Conservation (phyloP, 1,140 invertebrate genomes). For the Ceratina australensis region DNA sequence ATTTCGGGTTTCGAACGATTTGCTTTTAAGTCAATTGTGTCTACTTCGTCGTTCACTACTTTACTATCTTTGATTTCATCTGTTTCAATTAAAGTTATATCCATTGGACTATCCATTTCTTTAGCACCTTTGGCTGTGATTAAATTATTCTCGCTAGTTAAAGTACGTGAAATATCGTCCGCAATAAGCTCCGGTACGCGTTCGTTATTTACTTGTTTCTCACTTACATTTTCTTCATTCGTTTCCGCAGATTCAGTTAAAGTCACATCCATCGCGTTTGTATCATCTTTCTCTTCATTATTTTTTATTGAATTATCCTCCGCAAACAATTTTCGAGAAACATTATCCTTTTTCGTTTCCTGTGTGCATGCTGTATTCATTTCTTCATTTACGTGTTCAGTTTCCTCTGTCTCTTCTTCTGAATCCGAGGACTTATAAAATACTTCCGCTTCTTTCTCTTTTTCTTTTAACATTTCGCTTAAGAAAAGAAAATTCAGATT, state of each 20-base stretch:
- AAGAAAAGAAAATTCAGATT: slow-evolving; percentile 28
- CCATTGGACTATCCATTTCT: too few relatives aligned
- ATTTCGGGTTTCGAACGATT: background rate
- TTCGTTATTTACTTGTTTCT: too few relatives aligned
- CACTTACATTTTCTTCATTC: too few relatives aligned
- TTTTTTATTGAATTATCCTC: slow-evolving; percentile 27
- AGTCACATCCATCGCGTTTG: slow-evolving; percentile 14
- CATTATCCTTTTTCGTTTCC: background rate
- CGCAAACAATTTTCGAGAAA: slow-evolving; percentile 47
- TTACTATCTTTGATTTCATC: slow-evolving; percentile 1
- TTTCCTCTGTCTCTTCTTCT: slow-evolving; percentile 67
- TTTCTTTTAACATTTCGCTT: slow-evolving; percentile 72
- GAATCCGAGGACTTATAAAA: slow-evolving; percentile 77
- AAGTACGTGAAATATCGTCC: too few relatives aligned
- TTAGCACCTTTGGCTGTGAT: too few relatives aligned
- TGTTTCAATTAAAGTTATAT: background rate
- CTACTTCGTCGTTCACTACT: background rate
- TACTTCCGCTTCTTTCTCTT: slow-evolving; percentile 74
- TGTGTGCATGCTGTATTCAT: background rate
- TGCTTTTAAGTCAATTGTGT: background rate
- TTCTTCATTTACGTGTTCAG: background rate
- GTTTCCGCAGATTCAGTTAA: background rate
- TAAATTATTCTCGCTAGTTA: too few relatives aligned
- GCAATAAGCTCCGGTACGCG: too few relatives aligned
- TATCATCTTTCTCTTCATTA: background rate